These are phyloP conservation scores for Cebidichthys violaceus DNA, from an alignment of 2,113 vertebrate genomes.

Conservation along the genomic window DNA sequence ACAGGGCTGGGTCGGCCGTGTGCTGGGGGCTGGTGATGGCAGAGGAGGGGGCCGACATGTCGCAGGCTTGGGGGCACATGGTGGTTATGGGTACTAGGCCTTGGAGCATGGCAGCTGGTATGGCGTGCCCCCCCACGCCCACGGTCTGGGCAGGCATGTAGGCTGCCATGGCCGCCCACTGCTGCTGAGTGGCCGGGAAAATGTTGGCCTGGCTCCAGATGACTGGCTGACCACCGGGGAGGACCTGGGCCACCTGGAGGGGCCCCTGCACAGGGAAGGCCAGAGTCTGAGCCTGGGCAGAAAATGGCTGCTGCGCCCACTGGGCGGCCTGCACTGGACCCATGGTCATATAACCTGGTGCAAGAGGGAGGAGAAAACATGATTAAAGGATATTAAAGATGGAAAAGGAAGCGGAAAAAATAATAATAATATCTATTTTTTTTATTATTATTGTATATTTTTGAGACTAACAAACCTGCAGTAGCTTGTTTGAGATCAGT, in stretches of 20 bases:
- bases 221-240: constrained; percentile 94
- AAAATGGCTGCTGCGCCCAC: constrained; percentile 96
- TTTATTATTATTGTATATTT: too few relatives aligned
- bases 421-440: too few relatives aligned
- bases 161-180: constrained; percentile 95
- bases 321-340: constrained; percentile 95
- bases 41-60: constrained; percentile 89
- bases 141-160: constrained; percentile 97
- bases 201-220: constrained; percentile 97
- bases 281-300: constrained; percentile 90
- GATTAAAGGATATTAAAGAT: neutral
- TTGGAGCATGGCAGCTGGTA: constrained; percentile 96
- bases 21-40: constrained; percentile 91
- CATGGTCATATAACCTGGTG: constrained; percentile 97
- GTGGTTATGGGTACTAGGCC: constrained; percentile 91
- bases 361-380: neutral
- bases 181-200: constrained; percentile 94
- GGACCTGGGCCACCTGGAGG: constrained; percentile 91
- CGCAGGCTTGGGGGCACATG: constrained; percentile 86
- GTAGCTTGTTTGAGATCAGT: neutral
- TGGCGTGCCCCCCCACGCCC: constrained; percentile 86
- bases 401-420: neutral
- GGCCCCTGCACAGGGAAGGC: constrained; percentile 88
- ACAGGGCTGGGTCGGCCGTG: constrained; percentile 82
- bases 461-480: neutral